Percentiles rank a stretch among this genome's conserved stretches.
Conservation (phyloP, 2,113 vertebrate species). For the Triplophysa dalaica region DNA sequence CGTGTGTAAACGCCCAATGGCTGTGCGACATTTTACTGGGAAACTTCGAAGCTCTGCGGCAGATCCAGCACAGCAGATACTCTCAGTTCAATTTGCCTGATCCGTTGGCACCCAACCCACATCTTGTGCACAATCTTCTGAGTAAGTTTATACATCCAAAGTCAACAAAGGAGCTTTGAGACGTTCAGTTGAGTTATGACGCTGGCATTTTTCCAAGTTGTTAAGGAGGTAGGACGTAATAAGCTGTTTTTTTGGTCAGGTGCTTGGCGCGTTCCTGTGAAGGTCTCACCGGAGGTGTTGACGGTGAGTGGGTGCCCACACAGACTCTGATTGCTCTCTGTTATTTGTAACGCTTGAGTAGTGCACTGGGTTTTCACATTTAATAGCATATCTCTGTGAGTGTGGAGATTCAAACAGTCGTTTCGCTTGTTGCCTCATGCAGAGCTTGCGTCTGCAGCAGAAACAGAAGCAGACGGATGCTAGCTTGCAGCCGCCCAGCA, state of each 20-base stretch:
- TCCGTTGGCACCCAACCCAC: slow-evolving; percentile 84
- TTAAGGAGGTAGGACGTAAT: background rate
- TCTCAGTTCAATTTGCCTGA: slow-evolving; percentile 83
- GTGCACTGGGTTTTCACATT: background rate
- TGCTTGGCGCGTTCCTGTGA: slow-evolving; percentile 89
- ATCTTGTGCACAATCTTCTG: slow-evolving; percentile 84
- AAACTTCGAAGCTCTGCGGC: slow-evolving; percentile 88
- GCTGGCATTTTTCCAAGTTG: background rate
- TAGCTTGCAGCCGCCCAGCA: slow-evolving; percentile 79
- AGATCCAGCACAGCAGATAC: slow-evolving; percentile 87
- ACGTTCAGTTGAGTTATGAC: background rate
- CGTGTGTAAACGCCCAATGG: slow-evolving; percentile 94
- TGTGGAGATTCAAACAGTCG: background rate
- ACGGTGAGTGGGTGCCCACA: slow-evolving; percentile 77
- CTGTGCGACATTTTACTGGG: slow-evolving; percentile 93
- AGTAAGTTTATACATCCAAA: slow-evolving; percentile 66
- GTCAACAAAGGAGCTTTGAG: background rate
- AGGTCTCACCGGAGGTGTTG: slow-evolving; percentile 86
- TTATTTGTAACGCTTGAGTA: slow-evolving; percentile 12
- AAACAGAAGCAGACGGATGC: slow-evolving; percentile 85
- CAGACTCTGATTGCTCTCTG: background rate
- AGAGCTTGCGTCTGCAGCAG: slow-evolving; percentile 84
- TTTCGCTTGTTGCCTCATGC: slow-evolving; percentile 17
- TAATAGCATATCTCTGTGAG: background rate
- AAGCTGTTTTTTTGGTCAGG: slow-evolving; percentile 66